Conservation (phyloP, 2,113 vertebrate species). For the Stictonetta naevosa region DNA sequence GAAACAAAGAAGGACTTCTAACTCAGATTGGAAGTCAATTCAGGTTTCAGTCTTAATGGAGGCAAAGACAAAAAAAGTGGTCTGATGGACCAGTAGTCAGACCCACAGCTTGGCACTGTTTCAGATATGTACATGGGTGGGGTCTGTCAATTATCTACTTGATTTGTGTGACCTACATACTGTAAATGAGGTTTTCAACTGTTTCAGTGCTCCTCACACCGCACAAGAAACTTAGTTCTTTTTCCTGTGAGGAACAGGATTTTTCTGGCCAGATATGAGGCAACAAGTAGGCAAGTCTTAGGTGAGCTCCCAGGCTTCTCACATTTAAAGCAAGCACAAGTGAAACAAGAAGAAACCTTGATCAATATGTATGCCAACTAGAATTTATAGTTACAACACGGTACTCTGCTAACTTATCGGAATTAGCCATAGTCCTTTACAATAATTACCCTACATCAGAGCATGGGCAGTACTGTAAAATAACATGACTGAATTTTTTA, state of each 20-base stretch:
- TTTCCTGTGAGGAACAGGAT: neutral
- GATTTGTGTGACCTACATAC: neutral
- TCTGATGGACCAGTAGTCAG: neutral
- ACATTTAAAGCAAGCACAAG: neutral
- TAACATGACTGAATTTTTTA: neutral
- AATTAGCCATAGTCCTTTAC: slow-evolving; percentile 6
- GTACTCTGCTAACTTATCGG: slow-evolving; percentile 4
- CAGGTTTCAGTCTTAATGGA: neutral
- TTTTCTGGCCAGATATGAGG: neutral
- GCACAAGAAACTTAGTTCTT: fast-evolving
- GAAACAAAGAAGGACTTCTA: neutral
- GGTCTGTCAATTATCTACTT: neutral
- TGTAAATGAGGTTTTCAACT: neutral
- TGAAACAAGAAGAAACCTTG: neutral
- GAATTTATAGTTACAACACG: neutral
- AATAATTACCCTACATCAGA: neutral
- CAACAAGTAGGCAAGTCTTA: neutral
- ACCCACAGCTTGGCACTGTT: neutral
- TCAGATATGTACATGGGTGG: fast-evolving
- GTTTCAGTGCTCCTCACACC: neutral
- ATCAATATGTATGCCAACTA: neutral
- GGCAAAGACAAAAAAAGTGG: fast-evolving
- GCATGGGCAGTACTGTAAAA: neutral
- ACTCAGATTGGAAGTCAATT: neutral
- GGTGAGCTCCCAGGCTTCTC: neutral